These are phyloP conservation scores for Gambusia affinis DNA, from an alignment of 2,113 vertebrate genomes.

Conservation along the genomic window DNA sequence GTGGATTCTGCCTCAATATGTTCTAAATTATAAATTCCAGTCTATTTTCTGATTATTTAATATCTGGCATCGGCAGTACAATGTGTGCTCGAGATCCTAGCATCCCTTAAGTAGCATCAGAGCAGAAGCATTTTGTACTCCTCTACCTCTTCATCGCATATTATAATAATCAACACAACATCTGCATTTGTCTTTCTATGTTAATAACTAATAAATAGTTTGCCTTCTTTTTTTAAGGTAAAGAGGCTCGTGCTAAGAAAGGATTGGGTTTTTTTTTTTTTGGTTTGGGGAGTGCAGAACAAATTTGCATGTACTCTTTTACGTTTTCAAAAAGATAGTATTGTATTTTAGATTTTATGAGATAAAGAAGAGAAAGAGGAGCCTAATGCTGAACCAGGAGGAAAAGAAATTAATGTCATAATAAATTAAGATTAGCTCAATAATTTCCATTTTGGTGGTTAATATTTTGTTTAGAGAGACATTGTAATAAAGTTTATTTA, in stretches of 20 bases:
- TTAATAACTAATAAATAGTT: conserved; percentile 46
- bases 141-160: conserved; percentile 32
- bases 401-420: no score
- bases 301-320: no score
- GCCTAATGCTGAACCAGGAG: no score
- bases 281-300: no score
- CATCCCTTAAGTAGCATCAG: conserved; percentile 32
- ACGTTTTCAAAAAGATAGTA: no score
- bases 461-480: no score
- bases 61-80: conserved; percentile 20
- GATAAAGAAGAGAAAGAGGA: no score
- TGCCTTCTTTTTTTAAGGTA: conserved; percentile 6
- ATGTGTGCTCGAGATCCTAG: conserved; percentile 36
- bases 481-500: no score
- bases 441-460: no score
- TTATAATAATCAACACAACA: conserved; percentile 57
- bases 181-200: conserved; percentile 38
- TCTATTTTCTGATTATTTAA: conserved; percentile 39
- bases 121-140: conserved; percentile 3
- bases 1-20: conserved; percentile 34
- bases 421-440: no score
- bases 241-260: no score
- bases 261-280: background rate
- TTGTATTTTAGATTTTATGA: no score
- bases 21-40: conserved; percentile 30